Conservation (phyloP, 2,888 invertebrate species). For the Drosophila mulleri region DNA sequence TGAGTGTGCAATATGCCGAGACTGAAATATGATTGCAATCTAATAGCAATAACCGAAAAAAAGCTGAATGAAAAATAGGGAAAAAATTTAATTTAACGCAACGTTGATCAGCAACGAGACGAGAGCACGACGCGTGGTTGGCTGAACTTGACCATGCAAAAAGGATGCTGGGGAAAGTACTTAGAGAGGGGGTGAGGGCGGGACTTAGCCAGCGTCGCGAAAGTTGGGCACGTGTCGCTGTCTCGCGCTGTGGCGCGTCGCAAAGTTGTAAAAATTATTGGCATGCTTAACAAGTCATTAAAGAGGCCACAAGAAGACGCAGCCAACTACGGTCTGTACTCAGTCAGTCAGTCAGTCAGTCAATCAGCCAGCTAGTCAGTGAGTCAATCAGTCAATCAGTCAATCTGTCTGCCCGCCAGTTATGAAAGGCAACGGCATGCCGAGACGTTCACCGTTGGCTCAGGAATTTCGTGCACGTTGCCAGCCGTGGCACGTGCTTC, state of each 20-base stretch:
- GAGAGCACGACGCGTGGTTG: slow-evolving; percentile 44
- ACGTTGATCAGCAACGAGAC: slow-evolving; percentile 73
- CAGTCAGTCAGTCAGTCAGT: slow-evolving; percentile 7
- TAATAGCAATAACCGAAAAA: slow-evolving; percentile 15
- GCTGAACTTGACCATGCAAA: slow-evolving; percentile 67
- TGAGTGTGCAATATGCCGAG: slow-evolving; percentile 41
- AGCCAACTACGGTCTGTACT: slow-evolving; percentile 15
- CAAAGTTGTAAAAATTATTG: slow-evolving; percentile 78
- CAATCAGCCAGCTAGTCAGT: slow-evolving; percentile 10
- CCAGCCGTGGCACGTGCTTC: slow-evolving; percentile 79
- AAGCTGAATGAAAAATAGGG: slow-evolving; percentile 9
- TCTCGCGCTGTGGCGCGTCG: slow-evolving; percentile 33
- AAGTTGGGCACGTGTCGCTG: slow-evolving; percentile 69
- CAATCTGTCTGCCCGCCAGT: slow-evolving; percentile 1
- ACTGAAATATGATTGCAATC: slow-evolving; percentile 65
- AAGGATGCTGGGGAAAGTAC: slow-evolving; percentile 13
- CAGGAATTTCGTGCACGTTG: slow-evolving; percentile 83
- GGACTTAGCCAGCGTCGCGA: slow-evolving; percentile 55
- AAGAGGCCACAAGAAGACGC: slow-evolving; percentile 42
- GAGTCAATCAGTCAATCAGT: neutral
- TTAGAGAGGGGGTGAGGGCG: neutral
- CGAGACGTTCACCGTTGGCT: slow-evolving; percentile 51
- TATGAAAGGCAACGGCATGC: slow-evolving; percentile 41
- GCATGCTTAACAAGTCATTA: slow-evolving; percentile 78
- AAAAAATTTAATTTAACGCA: slow-evolving; percentile 84